These are phyloP conservation scores for Dasypolia templi DNA, from an alignment of 2,888 invertebrate species.

Conservation along the genomic window DNA sequence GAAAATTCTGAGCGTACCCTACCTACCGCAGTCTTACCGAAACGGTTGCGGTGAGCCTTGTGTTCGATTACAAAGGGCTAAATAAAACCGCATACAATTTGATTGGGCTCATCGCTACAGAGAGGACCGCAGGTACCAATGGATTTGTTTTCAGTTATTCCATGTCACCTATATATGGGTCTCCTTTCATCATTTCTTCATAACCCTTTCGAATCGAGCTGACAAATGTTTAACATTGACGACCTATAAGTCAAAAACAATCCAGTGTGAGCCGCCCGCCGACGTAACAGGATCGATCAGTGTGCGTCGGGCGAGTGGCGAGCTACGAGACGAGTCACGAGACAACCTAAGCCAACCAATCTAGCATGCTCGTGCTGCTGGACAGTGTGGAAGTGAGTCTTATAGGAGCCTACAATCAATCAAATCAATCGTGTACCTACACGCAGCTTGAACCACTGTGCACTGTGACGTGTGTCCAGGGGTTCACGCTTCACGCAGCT, in stretches of 20 bases:
- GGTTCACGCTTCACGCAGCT: neutral
- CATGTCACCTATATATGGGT: neutral
- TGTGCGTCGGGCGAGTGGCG: neutral
- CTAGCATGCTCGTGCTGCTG: slow-evolving; percentile 2
- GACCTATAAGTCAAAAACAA: neutral
- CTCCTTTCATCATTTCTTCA: neutral
- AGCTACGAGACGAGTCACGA: neutral
- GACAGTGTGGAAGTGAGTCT: neutral
- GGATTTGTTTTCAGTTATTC: neutral
- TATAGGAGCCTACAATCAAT: no score
- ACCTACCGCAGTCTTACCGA: neutral
- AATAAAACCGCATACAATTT: neutral
- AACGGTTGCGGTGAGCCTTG: no score
- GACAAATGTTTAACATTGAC: no score
- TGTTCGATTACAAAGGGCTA: neutral
- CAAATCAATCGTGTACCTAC: no score
- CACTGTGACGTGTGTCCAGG: neutral
- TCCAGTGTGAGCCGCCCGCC: neutral
- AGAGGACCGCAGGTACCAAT: neutral
- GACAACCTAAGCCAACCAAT: neutral
- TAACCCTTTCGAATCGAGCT: neutral
- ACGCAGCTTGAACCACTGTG: neutral
- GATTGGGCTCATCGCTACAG: neutral
- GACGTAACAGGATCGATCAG: slow-evolving; percentile 5
- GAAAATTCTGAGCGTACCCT: neutral